A percentile compares a stretch with the other conserved stretches of the same genome.
These are phyloP conservation scores for Chelidonichthys spinosus DNA, from an alignment of 2,797 vertebrate genomes.

Conservation along the genomic window DNA sequence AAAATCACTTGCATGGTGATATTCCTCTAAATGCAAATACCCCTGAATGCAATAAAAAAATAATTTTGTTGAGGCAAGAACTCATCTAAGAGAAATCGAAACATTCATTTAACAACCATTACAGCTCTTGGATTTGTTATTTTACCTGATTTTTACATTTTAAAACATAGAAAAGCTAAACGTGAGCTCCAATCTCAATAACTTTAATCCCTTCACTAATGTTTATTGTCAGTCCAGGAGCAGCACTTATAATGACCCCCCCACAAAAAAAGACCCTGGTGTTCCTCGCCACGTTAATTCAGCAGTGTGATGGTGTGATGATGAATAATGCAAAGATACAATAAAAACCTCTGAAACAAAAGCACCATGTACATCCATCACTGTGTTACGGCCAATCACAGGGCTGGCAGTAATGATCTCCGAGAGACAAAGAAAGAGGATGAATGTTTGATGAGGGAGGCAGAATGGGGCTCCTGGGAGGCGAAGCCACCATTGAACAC, in stretches of 20 bases:
- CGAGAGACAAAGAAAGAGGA: constrained; percentile 64
- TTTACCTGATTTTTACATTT: constrained; percentile 11
- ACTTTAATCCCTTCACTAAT: constrained; percentile 22
- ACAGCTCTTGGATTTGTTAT: constrained; percentile 3
- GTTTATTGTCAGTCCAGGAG: constrained; percentile 3
- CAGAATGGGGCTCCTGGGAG: constrained; percentile 60
- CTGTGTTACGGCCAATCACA: constrained; percentile 41
- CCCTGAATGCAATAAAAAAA: constrained; percentile 21
- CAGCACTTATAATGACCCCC: constrained; percentile 5
- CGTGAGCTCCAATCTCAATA: not conserved
- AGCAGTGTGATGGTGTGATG: constrained; percentile 21
- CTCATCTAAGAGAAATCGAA: constrained; percentile 19
- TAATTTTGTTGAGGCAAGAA: constrained; percentile 2
- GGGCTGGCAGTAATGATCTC: constrained; percentile 63
- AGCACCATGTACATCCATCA: constrained; percentile 55
- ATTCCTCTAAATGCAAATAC: not conserved
- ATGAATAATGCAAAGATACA: constrained; percentile 74
- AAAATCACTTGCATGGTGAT: not conserved
- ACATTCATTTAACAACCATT: not conserved
- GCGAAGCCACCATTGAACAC: constrained; percentile 29
- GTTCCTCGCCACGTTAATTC: constrained; percentile 36
- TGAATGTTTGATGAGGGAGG: constrained; percentile 77
- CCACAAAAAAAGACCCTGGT: not conserved
- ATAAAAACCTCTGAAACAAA: constrained; percentile 62
- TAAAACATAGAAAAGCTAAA: constrained; percentile 1